Percentiles rank a stretch among this genome's conserved stretches.
phyloP scores from a whole-genome alignment of 35 echinoderm and acorn worm genomes.

The Nesometra sesokonis region DNA sequence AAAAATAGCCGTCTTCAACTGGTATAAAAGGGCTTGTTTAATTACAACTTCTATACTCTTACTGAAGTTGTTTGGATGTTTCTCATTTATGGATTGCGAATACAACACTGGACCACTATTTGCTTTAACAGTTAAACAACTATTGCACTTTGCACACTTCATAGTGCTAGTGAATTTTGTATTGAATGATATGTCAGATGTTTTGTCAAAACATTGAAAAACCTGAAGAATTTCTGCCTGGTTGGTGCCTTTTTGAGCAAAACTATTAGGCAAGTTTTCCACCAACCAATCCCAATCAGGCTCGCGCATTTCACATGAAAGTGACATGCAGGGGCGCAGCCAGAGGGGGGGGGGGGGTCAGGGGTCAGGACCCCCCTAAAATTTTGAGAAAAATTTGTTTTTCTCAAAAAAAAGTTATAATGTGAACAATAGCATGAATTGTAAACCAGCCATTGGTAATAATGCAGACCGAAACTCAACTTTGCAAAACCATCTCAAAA shows the following conservation, averaged over 20 bases:
- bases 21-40: neutral
- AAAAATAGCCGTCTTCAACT: neutral
- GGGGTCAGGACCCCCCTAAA: too few species aligned
- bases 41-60: neutral
- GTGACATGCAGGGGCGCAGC: neutral
- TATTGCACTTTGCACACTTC: neutral
- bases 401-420: too few species aligned
- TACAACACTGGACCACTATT: neutral
- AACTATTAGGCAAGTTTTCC: neutral
- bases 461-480: too few species aligned
- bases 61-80: neutral
- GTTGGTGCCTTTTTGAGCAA: neutral
- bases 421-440: too few species aligned
- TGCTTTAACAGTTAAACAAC: too few species aligned
- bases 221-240: constrained; percentile 7
- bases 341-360: too few species aligned
- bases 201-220: neutral
- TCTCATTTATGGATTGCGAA: neutral
- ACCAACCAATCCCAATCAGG: constrained; percentile 17
- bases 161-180: too few species aligned
- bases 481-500: too few species aligned
- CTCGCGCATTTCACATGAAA: neutral
- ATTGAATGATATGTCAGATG: too few species aligned
- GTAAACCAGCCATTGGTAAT: too few species aligned
- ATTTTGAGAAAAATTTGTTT: too few species aligned